Base-by-base conservation (phyloP, 1,140 invertebrate genomes). In the Psilanteris sp. region DNA sequence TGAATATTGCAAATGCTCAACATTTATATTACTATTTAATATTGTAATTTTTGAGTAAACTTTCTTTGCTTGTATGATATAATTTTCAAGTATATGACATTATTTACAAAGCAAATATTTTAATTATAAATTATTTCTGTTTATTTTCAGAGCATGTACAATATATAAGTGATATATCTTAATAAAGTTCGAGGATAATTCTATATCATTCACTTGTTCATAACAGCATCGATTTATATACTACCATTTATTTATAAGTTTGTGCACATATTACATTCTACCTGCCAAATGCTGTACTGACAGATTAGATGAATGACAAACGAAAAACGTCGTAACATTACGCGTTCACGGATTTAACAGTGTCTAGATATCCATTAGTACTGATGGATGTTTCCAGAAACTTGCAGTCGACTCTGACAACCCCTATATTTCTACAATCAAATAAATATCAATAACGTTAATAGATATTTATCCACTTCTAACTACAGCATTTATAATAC, bases 311-410 rank as follows among this genome's bases (percentile, higher is more conserved):
- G 64, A 67, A 68, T 68, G 71, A 55, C 55, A 75, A 68, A 68
- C 55, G 55, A 68, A 68, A 75, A 75, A 75, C 43, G 50, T 55
- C 62, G 55, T 62, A 61, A 36, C 10, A 44, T 22, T n/a, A n/a
- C 37, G 36, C 39, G 62, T 62, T 62, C 48, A 41, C 57, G 46
- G 37, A 48, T 68, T 75, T 62, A 68, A 67, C 62, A 59, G 62
- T 75, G 64, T 75, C 72, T 75, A 50, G 50, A 52, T 67, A 67
- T 76, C 72, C 72, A 77, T 77, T 77, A 77, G 44, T 41, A 46
- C 41, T 77, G 66, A 77, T 68, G 59, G 73, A 77, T 77, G 73
- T 68, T 59, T 14, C 29, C 14, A 66, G 66, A 22, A 77, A 22
- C 31, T 76, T 41, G 41, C 14, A 31, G 44, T 43, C 44, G 37